Conservation (phyloP, 2,797 vertebrate species). For the Naso thynnoides region DNA sequence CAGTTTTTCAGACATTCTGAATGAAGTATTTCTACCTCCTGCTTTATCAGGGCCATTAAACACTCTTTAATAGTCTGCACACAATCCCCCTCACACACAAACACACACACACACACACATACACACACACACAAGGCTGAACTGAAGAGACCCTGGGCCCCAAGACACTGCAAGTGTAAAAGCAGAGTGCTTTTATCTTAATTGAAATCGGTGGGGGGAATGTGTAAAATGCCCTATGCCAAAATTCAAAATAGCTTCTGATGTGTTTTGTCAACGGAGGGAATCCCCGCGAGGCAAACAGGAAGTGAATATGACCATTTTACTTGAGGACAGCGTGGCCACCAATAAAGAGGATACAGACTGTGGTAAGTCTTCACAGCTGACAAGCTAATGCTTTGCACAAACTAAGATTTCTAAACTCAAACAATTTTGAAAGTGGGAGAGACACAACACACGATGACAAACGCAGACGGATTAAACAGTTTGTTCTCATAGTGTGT, state of each 20-base stretch:
- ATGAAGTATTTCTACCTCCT: slow-evolving; percentile 68
- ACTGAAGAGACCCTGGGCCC: slow-evolving; percentile 42
- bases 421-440: no score
- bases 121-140: slow-evolving; percentile 25
- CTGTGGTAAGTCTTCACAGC: slow-evolving; percentile 22
- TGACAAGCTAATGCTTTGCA: no score
- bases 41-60: slow-evolving; percentile 70
- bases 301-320: slow-evolving; percentile 41
- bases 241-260: slow-evolving; percentile 58
- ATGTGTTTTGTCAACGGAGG: slow-evolving; percentile 48
- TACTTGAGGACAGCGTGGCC: slow-evolving; percentile 32
- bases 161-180: slow-evolving; percentile 52
- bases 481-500: no score
- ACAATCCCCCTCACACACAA: slow-evolving; percentile 18
- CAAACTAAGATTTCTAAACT: no score
- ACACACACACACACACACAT: slow-evolving; percentile 16
- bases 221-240: slow-evolving; percentile 56
- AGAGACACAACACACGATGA: no score
- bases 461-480: no score
- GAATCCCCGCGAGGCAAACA: slow-evolving; percentile 22
- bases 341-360: slow-evolving; percentile 9
- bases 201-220: slow-evolving; percentile 89
- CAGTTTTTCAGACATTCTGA: slow-evolving; percentile 44
- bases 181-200: slow-evolving; percentile 86
- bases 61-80: slow-evolving; percentile 54